These are phyloP conservation scores for Austrofundulus limnaeus DNA, from an alignment of 2,113 vertebrate genomes.

Conservation along the genomic window DNA sequence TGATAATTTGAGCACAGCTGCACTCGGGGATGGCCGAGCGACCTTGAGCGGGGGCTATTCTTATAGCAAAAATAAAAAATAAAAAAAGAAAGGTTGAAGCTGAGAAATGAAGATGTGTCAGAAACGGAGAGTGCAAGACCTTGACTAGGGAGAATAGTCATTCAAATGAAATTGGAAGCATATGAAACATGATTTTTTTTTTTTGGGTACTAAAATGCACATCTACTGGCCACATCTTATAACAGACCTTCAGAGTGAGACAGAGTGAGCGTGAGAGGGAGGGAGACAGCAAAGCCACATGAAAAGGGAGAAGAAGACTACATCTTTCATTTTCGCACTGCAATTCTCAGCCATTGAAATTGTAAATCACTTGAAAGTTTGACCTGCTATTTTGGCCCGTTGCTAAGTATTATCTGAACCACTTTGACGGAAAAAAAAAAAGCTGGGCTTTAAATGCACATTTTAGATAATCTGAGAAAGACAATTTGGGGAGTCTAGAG, in stretches of 20 bases:
- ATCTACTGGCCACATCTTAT: slow-evolving; percentile 64
- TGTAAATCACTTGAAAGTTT: slow-evolving; percentile 59
- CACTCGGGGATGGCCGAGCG: slow-evolving; percentile 46
- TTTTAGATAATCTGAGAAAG: slow-evolving; percentile 72
- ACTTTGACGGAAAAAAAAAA: slow-evolving; percentile 35
- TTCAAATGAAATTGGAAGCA: slow-evolving; percentile 77
- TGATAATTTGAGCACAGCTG: slow-evolving; percentile 72
- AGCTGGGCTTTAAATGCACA: slow-evolving; percentile 84
- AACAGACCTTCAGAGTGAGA: slow-evolving; percentile 54
- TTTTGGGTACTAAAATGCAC: slow-evolving; percentile 62
- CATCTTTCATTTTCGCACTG: slow-evolving; percentile 61
- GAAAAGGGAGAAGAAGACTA: slow-evolving; percentile 59
- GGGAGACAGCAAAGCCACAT: slow-evolving; percentile 64
- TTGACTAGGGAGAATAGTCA: slow-evolving; percentile 71
- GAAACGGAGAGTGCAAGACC: slow-evolving; percentile 60
- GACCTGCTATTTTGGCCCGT: slow-evolving; percentile 51
- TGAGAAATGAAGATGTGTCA: slow-evolving; percentile 60
- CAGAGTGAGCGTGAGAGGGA: slow-evolving; percentile 51
- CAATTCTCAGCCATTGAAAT: slow-evolving; percentile 55
- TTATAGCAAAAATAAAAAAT: slow-evolving; percentile 56
- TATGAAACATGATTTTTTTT: slow-evolving; percentile 65
- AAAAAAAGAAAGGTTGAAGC: slow-evolving; percentile 62
- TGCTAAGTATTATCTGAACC: slow-evolving; percentile 47
- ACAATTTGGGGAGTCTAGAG: slow-evolving; percentile 58
- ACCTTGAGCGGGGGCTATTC: slow-evolving; percentile 63